Conservation (phyloP, 1,140 invertebrate species). For the Zaprionus vittiger region DNA sequence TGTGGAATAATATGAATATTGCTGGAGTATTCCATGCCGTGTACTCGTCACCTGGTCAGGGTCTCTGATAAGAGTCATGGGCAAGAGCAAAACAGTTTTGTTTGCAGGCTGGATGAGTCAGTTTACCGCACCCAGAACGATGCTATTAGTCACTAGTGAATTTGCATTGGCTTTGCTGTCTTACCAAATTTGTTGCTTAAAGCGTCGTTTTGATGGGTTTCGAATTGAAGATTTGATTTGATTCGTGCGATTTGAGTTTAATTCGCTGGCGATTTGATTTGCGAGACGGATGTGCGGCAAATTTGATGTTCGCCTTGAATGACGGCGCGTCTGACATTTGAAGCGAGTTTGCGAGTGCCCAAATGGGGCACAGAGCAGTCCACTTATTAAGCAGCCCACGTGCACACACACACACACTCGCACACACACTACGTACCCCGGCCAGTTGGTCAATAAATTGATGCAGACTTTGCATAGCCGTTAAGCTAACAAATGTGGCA, state of each 20-base stretch:
- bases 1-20: not conserved
- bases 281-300: slow-evolving; percentile 34
- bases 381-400: slow-evolving; percentile 50
- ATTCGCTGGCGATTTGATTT: slow-evolving; percentile 46
- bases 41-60: not conserved
- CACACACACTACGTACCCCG: slow-evolving; percentile 28
- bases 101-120: slow-evolving; percentile 13
- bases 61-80: not conserved
- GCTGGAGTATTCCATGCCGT: not conserved
- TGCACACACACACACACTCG: slow-evolving; percentile 45
- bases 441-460: slow-evolving; percentile 48
- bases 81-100: not conserved
- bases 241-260: slow-evolving; percentile 38
- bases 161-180: slow-evolving; percentile 63
- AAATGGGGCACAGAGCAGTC: slow-evolving; percentile 49
- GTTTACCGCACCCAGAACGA: slow-evolving; percentile 3
- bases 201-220: slow-evolving; percentile 49
- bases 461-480: slow-evolving; percentile 76
- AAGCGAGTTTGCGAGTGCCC: not conserved
- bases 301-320: slow-evolving; percentile 61
- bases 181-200: slow-evolving; percentile 57
- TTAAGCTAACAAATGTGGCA: slow-evolving; percentile 65
- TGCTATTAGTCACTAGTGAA: slow-evolving; percentile 20
- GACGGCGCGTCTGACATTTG: slow-evolving; percentile 13
- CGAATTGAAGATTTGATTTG: slow-evolving; percentile 33